Conservation (phyloP, 2,888 invertebrate genomes). For the Gastrophysa polygoni region DNA sequence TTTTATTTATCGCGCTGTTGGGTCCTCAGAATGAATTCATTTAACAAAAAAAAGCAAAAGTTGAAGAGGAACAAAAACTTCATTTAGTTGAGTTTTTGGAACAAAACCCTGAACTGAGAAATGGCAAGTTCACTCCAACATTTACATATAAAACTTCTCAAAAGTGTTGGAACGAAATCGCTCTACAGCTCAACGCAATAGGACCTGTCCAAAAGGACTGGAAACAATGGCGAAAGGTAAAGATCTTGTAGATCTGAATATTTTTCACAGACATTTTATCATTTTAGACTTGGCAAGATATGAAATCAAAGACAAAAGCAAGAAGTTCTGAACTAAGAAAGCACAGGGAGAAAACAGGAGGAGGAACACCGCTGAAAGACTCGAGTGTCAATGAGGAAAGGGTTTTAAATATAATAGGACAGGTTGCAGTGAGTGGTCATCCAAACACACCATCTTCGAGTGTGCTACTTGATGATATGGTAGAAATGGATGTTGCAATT, state of each 20-base stretch:
- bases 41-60: neutral
- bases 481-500: too few relatives aligned
- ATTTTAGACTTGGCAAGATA: conserved; percentile 9
- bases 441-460: neutral
- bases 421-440: conserved; percentile 2
- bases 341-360: neutral
- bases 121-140: neutral
- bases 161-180: conserved; percentile 1
- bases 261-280: neutral
- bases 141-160: conserved; percentile 2
- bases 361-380: neutral
- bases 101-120: neutral
- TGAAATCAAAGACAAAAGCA: conserved; percentile 6
- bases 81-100: conserved; percentile 1
- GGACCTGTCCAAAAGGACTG: conserved; percentile 5
- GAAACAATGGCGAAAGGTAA: conserved; percentile 13
- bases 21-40: neutral
- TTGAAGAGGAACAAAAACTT: neutral
- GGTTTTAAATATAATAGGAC: neutral
- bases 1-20: neutral
- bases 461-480: neutral
- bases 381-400: neutral
- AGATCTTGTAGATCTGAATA: neutral
- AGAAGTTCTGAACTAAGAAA: neutral
- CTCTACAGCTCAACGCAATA: conserved; percentile 1